Base-by-base conservation (phyloP, 1,140 invertebrate species). In the Heliothis subflexa region DNA sequence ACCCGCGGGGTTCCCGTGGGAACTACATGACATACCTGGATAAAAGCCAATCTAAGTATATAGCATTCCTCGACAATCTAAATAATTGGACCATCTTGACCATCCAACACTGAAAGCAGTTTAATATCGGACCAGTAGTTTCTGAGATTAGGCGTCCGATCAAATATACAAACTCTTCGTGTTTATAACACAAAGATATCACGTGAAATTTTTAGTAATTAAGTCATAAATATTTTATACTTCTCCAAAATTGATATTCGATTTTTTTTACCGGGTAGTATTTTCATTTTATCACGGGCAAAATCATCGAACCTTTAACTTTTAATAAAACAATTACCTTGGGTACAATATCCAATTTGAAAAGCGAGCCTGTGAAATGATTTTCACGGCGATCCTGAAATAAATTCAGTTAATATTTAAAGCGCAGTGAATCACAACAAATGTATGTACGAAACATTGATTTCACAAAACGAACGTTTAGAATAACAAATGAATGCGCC, bases 291-390 rank as follows among this genome's bases (percentile, higher is more conserved):
- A 14, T 59, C 33, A 40, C 33, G 33, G 7, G 33, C 13, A 59
- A 71, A 71, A n/a, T 45, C 14, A 68, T 18, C 28, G 68, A 55
- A 45, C 28, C 28, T 72, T 54, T 54, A 16, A 54, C 9, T 11
- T 55, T 40, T 57, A 45, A 40, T 55, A 55, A 33, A 72, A 45
- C n/a, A 45, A 72, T 57, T 57, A 45, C 40, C 16, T 57, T 21
- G n/a, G 0, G 16, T 1, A 57, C 28, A 45, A 18, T 33, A 59
- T 72, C 10, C 54, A 72, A 72, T 72, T 57, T 33, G 10, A 57
- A 72, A 72, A 57, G 16, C 0, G 16, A 66, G 7, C 40, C 12
- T 47, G 18, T 47, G 16, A 47, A 66, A 66, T 16, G 9, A 62
- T 62, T 62, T 62, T 62, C 59, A 62, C n/a, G 14, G 10, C n/a